Evolutionary conservation across 2,113 vertebrate genomes (phyloP).

Genomic region (Electrona antarctica): DNA sequence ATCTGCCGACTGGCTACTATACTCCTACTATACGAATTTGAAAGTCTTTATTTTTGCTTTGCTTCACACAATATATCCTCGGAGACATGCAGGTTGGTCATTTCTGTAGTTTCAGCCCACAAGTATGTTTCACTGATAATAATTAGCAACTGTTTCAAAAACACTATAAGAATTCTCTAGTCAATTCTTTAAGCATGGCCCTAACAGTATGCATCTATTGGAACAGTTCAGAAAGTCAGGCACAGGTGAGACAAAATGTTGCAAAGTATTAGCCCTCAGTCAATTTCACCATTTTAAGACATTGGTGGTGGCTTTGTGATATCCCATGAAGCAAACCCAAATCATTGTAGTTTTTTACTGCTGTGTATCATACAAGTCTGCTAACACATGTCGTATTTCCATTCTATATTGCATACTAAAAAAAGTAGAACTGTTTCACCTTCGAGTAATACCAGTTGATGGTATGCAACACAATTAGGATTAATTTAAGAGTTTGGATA

Average conservation of each 20-base stretch:
- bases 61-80: constrained; percentile 68
- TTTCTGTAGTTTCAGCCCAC: constrained; percentile 62
- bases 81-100: constrained; percentile 76
- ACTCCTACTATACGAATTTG: too few species aligned
- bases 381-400: background rate
- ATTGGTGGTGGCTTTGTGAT: constrained; percentile 42
- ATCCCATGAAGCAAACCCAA: constrained; percentile 21
- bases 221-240: constrained; percentile 39
- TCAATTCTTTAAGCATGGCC: constrained; percentile 47
- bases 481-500: background rate
- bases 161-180: constrained; percentile 62
- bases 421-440: constrained; percentile 19
- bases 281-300: constrained; percentile 69
- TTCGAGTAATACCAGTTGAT: constrained; percentile 20
- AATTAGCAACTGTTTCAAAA: constrained; percentile 57
- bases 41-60: constrained; percentile 71
- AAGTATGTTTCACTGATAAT: constrained; percentile 57
- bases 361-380: constrained; percentile 1
- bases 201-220: constrained; percentile 30
- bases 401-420: constrained; percentile 7
- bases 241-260: constrained; percentile 25
- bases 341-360: constrained; percentile 10
- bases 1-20: constrained; percentile 49
- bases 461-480: background rate
- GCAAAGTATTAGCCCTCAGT: constrained; percentile 63